Percentiles rank a stretch among this genome's conserved stretches.
These are phyloP conservation scores for Eurystomus glaucurus DNA, from an alignment of 2,797 vertebrate genomes.

Conservation along the genomic window DNA sequence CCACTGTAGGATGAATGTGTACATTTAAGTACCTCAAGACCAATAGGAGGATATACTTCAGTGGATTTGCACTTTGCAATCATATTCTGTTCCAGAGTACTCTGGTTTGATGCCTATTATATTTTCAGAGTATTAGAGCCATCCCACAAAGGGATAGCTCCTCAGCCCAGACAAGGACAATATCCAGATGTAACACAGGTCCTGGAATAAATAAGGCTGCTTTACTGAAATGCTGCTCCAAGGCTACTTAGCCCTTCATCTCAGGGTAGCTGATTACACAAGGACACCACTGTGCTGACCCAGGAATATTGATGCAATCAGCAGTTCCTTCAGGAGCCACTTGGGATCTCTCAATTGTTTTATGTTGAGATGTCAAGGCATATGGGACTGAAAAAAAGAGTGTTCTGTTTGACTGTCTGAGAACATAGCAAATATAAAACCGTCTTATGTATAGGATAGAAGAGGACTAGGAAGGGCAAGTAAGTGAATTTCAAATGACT, in stretches of 20 bases:
- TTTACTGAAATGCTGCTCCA: background rate
- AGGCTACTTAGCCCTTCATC: background rate
- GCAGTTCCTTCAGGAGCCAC: background rate
- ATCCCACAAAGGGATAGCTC: background rate
- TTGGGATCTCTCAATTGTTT: background rate
- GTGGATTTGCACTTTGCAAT: background rate
- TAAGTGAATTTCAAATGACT: background rate
- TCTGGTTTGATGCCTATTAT: background rate
- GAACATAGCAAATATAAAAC: background rate
- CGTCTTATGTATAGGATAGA: fast-evolving
- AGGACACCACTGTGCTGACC: background rate
- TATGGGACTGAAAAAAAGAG: background rate
- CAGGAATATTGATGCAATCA: fast-evolving
- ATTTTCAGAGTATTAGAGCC: background rate
- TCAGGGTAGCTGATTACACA: fast-evolving
- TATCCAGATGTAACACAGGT: background rate
- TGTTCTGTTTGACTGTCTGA: background rate
- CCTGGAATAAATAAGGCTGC: background rate
- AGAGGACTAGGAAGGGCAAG: background rate
- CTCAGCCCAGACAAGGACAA: background rate
- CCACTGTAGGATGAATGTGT: background rate
- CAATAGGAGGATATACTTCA: background rate
- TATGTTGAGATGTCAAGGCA: background rate
- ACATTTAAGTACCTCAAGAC: background rate
- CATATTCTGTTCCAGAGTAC: background rate